Evolutionary conservation across 2,113 vertebrate species (phyloP), one percentile per base, ranked within the genome.

Genomic region (Delphinapterus leucas): DNA sequence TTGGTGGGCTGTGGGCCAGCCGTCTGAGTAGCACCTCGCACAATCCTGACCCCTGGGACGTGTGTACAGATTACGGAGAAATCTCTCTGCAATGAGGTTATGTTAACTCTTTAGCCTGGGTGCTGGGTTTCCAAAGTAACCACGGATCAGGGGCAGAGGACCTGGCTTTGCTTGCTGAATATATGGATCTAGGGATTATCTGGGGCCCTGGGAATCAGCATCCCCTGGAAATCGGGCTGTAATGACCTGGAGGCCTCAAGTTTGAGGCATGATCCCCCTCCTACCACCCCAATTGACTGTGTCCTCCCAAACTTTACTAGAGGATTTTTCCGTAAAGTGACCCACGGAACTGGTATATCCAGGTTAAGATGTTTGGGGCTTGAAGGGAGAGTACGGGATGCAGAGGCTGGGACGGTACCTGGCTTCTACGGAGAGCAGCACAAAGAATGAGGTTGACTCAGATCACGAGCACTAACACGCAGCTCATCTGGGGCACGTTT

Each of bases 21-120:
- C 98, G 97, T 96, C 98, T 88, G 98, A 98, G 98, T 98, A 99
- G 99, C 90, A 97, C 98, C 98, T 99, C 99, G 98, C 98, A 98
- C 99, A 96, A 93, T 76, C 98, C 99, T 99, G 99, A 99, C 98
- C 99, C 99, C 98, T 81, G 96, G 95, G 99, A 98, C 99, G 98
- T 99, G 99, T 98, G 98, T 95, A 79, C 98, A 98, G 99, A 98
- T 99, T 99, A 99, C 0, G 85, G 97, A 98, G 98, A 99, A 99
- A 99, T 99, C 99, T 95, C 97, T 97, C 94, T 41, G 92, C 97
- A 77, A 49, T 3, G 87, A 97, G 97, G 76, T 83, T 17, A 73
- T 2, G 38, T 98, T 98, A 98, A 98, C 98, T 96, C 98, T 95
- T 98, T 97, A 83, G 0, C 3, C 28, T 85, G 77, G 90, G 47